Evolutionary conservation across 1,140 invertebrate genomes (phyloP).

Genomic region (Diorhabda carinulata): DNA sequence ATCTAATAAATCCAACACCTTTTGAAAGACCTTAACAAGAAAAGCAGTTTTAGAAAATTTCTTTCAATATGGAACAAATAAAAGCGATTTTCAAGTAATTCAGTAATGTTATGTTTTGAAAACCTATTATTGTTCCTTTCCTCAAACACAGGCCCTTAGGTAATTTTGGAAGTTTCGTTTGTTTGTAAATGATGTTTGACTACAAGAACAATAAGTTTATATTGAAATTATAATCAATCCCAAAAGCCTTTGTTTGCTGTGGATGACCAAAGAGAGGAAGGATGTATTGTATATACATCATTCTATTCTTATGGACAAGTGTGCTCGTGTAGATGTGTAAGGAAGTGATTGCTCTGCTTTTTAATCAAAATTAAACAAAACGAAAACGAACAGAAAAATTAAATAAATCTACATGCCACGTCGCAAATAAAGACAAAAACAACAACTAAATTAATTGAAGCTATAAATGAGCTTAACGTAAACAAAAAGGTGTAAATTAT

Average conservation of each 20-base stretch:
- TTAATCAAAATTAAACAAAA: constrained; percentile 31
- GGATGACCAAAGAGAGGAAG: constrained; percentile 8
- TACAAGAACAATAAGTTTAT: too few species aligned
- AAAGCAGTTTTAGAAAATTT: background rate
- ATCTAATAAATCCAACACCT: constrained; percentile 98
- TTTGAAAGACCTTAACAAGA: constrained; percentile 85
- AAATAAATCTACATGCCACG: constrained; percentile 42
- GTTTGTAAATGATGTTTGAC: background rate
- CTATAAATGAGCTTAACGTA: constrained; percentile 23
- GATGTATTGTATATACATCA: background rate
- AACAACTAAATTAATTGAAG: constrained; percentile 23
- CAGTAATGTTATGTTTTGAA: background rate
- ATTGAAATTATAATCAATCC: constrained; percentile 20
- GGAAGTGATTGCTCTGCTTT: constrained; percentile 43
- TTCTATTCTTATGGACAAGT: constrained; percentile 15
- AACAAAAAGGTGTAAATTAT: constrained; percentile 26
- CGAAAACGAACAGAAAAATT: constrained; percentile 35
- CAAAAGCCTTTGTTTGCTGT: constrained; percentile 24
- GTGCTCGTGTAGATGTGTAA: constrained; percentile 29
- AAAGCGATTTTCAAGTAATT: background rate
- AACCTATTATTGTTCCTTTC: background rate
- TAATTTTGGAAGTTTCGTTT: constrained; percentile 13
- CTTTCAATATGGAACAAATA: background rate
- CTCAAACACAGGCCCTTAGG: constrained; percentile 16
- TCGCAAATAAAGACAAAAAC: constrained; percentile 37